phyloP scores from a whole-genome alignment of 2,888 invertebrate species.

The Tubulanus polymorphus region DNA sequence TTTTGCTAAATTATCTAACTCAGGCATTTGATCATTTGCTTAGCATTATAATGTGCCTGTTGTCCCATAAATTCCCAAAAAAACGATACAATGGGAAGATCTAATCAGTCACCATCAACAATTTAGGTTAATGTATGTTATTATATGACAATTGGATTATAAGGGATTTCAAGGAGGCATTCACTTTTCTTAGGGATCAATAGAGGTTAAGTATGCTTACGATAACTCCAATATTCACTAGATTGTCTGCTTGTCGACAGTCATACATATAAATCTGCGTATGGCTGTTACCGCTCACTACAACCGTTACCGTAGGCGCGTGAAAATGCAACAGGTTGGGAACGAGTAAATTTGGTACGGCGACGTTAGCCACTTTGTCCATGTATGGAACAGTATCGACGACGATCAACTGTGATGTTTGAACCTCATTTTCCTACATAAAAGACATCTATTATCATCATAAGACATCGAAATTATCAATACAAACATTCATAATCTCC shows the following conservation, averaged over 20 bases:
- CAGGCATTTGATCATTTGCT: too few relatives aligned
- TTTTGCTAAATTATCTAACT: too few relatives aligned
- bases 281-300: slow-evolving; percentile 42
- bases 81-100: too few relatives aligned
- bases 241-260: slow-evolving; percentile 20
- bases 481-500: slow-evolving; percentile 26
- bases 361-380: slow-evolving; percentile 19
- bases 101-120: too few relatives aligned
- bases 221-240: slow-evolving; percentile 29
- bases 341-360: slow-evolving; percentile 27
- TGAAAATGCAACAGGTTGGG: slow-evolving; percentile 33
- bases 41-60: too few relatives aligned
- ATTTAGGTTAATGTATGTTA: too few relatives aligned
- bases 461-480: too few relatives aligned
- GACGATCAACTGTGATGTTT: slow-evolving; percentile 24
- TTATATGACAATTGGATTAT: too few relatives aligned
- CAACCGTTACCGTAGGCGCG: slow-evolving; percentile 22
- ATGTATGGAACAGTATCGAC: slow-evolving; percentile 18
- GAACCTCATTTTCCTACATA: slow-evolving; percentile 23
- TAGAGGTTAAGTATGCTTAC: slow-evolving; percentile 24
- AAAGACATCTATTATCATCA: background rate
- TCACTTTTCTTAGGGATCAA: too few relatives aligned
- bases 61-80: too few relatives aligned
- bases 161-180: too few relatives aligned
- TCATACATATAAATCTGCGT: slow-evolving; percentile 34